Evolutionary conservation across 2,888 invertebrate genomes (phyloP), one percentile per base, ranked within the genome.

Genomic region (Dryadula phaetusa): DNA sequence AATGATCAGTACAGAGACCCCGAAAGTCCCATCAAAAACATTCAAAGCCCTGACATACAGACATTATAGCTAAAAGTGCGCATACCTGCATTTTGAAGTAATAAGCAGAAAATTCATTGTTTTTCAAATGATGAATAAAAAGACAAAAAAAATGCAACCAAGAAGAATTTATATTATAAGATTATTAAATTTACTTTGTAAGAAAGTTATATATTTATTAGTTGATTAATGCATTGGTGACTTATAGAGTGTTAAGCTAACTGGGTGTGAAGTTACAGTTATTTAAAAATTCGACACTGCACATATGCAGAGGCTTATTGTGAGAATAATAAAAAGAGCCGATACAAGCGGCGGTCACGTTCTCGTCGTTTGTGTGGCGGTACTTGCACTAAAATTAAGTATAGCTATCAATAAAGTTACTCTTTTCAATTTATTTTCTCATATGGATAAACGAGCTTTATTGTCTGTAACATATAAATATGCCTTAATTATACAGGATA

Each of bases 311-410:
- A 81, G 80, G 79, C 78, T 82, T 77, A 81, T 75, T 73, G 72
- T 75, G 75, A 82, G 84, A 84, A 86, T 88, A 85, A 86, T 86
- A 85, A 86, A 83, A 79, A 79, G 79, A 80, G 77, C 78, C 77
- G 77, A 81, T 34, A 34, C 83, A 75, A 77, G 78, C 85, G 81
- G 86, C 84, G 90, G 88, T 89, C 89, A 90, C 85, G 87, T 88
- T 77, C 81, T 70, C 75, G 79, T 76, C 79, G 77, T 78, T 75
- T 76, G 81, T 79, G 81, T 78, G 79, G 79, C 84, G 86, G 84
- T 56, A 62, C 58, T 54, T 49, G 65, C 67, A 67, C 42, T 54
- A 28, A 69, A 63, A 66, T 66, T 62, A 62, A 58, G 22, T 52
- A 52, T 46, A 34, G 60, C 60, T 58, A 64, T 64, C 62, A 64